Percentiles rank a stretch among this genome's conserved stretches.
phyloP scores from a whole-genome alignment of 64 coral and sea anemone genomes.

The Actinia tenebrosa region DNA sequence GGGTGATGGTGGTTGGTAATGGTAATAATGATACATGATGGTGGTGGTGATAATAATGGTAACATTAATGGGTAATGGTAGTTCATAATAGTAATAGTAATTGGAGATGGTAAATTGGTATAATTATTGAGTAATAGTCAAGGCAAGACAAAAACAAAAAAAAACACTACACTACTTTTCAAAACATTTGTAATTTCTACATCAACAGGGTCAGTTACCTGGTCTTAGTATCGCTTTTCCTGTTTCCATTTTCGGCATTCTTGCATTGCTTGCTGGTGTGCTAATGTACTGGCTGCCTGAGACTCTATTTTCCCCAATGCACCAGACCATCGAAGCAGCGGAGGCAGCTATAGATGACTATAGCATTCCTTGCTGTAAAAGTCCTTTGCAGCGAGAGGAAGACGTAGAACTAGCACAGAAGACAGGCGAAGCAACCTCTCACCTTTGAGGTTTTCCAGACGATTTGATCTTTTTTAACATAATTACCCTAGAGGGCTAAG shows the following conservation, averaged over 20 bases:
- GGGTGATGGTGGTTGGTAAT: too few relatives aligned
- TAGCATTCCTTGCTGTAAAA: constrained; percentile 44
- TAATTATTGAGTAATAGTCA: too few relatives aligned
- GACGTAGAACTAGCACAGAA: not conserved
- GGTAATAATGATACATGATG: too few relatives aligned
- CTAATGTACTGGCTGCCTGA: constrained; percentile 61
- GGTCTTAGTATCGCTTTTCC: constrained; percentile 44
- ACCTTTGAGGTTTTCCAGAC: too few relatives aligned
- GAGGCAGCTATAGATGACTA: constrained; percentile 46
- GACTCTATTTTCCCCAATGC: constrained; percentile 48
- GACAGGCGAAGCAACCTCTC: not conserved
- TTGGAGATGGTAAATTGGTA: too few relatives aligned
- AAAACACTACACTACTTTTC: not conserved
- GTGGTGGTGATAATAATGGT: too few relatives aligned
- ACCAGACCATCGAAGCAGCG: constrained; percentile 41
- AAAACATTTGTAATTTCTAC: too few relatives aligned
- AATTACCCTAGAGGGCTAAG: too few relatives aligned
- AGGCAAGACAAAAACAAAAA: too few relatives aligned
- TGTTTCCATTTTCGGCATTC: constrained; percentile 15
- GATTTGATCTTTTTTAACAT: too few relatives aligned
- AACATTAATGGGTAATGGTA: too few relatives aligned
- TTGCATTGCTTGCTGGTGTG: constrained; percentile 33
- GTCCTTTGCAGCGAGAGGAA: not conserved
- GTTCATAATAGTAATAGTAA: not conserved
- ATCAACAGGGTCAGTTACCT: constrained; percentile 35